phyloP scores from a whole-genome alignment of 2,113 vertebrate genomes.

The Edolisoma coerulescens region DNA sequence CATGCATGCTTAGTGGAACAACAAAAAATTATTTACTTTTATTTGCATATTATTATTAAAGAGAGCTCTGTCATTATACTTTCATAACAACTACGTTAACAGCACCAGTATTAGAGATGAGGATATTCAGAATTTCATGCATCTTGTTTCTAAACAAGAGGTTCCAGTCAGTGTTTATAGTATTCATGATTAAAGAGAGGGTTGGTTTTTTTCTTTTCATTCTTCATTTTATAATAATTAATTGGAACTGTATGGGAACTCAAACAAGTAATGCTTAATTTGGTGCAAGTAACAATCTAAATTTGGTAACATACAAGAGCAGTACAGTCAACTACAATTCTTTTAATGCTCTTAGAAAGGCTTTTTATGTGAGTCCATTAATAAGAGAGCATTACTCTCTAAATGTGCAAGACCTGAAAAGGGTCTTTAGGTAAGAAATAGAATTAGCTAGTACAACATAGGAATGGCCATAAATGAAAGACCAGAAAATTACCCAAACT shows the following conservation, averaged over 20 bases:
- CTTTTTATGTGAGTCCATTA: background rate
- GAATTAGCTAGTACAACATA: background rate
- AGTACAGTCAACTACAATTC: background rate
- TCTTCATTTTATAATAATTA: slow-evolving; percentile 51
- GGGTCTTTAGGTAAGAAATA: background rate
- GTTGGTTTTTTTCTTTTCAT: background rate
- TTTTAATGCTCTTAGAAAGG: background rate
- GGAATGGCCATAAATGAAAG: background rate
- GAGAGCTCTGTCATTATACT: background rate
- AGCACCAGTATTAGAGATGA: background rate
- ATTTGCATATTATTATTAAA: slow-evolving; percentile 18
- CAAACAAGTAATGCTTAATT: slow-evolving; percentile 14
- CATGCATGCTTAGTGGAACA: background rate
- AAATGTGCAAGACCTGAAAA: background rate
- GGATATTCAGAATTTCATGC: background rate
- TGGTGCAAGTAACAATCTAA: slow-evolving; percentile 19
- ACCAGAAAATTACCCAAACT: background rate
- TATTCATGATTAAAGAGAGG: background rate
- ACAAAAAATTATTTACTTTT: background rate
- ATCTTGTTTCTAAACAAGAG: background rate
- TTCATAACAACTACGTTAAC: background rate
- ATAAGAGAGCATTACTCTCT: background rate
- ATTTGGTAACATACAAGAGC: background rate
- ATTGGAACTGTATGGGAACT: slow-evolving; percentile 26
- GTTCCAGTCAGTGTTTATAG: background rate